Evolutionary conservation across 2,888 invertebrate genomes (phyloP), one percentile per base, ranked within the genome.

Genomic region (Drosophila paucipuncta): DNA sequence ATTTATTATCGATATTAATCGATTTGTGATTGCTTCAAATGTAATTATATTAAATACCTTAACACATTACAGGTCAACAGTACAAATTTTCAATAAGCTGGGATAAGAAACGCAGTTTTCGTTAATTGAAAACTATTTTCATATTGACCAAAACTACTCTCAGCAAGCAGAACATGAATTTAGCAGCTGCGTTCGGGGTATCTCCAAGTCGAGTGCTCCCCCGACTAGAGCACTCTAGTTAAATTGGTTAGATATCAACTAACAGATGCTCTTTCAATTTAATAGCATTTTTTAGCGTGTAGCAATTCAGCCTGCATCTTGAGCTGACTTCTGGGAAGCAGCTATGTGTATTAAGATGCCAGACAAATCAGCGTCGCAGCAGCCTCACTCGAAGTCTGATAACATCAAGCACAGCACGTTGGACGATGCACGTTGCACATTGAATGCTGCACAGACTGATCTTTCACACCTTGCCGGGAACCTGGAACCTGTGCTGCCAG

Each of bases 291-390:
- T 25, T 47, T 47, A 22, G 22, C 47, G 13, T 22, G 47, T 47
- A 47, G 7, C 13, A 13, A 22, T 7, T 13, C 47, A 22, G 7
- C 1, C 47, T 22, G 47, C 22, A 13, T 22, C 47, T 47, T 1
- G 13, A 9, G 16, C 25, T 47, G 47, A 9, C 47, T 82, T 82
- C 82, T 69, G 60, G 87, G 82, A 82, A 82, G 50, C 49, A 33
- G n/a, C 41, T 22, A 0, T 7, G 22, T 22, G 9, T 11, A 47
- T 47, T 25, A 47, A 47, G 47, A 47, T 47, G 60, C 73, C 74
- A 89, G 85, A 89, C 90, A 89, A 82, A 65, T 77, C 88, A 85
- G 85, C 85, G 85, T 89, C 84, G 65, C 67, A 33, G 66, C 49
- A 68, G 47, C 67, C 68, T 43, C n/a, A 16, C 25, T 25, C 2